Conservation (phyloP, 2,888 invertebrate species). For the Petrolisthes manimaculis region DNA sequence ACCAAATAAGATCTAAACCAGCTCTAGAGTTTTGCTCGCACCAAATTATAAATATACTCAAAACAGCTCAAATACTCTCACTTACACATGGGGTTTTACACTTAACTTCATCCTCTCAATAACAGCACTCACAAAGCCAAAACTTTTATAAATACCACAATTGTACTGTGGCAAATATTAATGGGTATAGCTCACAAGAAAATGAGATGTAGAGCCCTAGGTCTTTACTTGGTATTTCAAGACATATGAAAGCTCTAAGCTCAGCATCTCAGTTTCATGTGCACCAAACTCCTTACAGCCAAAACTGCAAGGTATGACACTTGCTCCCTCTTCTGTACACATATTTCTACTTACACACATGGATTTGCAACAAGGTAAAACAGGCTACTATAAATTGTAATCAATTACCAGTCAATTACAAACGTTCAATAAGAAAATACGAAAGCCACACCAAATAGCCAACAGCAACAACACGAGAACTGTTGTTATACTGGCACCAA, state of each 20-base stretch:
- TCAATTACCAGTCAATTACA: slow-evolving; percentile 47
- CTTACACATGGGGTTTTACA: slow-evolving; percentile 24
- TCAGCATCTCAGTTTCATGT: too few relatives aligned
- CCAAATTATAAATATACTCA: background rate
- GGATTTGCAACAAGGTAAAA: slow-evolving; percentile 42
- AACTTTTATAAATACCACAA: slow-evolving; percentile 22
- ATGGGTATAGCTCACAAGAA: too few relatives aligned
- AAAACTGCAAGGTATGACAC: background rate
- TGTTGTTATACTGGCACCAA: slow-evolving; percentile 34
- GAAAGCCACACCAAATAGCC: slow-evolving; percentile 53
- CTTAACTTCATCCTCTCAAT: slow-evolving; percentile 17
- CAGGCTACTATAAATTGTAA: slow-evolving; percentile 45
- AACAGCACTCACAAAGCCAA: slow-evolving; percentile 33
- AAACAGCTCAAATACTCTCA: slow-evolving; percentile 46
- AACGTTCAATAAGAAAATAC: slow-evolving; percentile 58
- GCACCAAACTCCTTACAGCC: background rate
- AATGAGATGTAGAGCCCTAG: too few relatives aligned
- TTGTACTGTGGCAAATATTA: background rate
- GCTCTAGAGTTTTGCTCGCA: slow-evolving; percentile 24
- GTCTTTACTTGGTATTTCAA: too few relatives aligned
- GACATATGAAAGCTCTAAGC: too few relatives aligned
- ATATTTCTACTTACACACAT: slow-evolving; percentile 37
- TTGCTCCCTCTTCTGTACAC: background rate
- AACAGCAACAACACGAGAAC: slow-evolving; percentile 25
- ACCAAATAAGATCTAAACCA: slow-evolving; percentile 42